These are phyloP conservation scores for Sphaerophoria rueppellii DNA, from an alignment of 2,888 invertebrate species.

Conservation along the genomic window DNA sequence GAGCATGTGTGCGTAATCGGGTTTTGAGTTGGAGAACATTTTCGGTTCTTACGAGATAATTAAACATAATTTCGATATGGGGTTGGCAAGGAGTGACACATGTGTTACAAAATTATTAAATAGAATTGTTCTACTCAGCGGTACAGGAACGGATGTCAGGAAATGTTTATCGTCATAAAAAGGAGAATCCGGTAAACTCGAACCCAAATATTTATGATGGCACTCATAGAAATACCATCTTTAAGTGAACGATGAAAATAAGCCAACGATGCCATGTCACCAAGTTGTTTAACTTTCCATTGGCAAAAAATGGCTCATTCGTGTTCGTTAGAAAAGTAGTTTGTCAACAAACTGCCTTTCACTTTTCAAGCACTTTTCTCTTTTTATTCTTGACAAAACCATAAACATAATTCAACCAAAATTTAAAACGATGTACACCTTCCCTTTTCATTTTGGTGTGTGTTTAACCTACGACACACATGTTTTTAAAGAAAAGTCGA, in stretches of 20 bases:
- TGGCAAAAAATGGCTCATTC: too few relatives aligned
- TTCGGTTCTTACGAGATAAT: conserved; percentile 68
- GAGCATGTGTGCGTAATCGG: background rate
- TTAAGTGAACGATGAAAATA: too few relatives aligned
- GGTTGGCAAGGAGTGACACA: conserved; percentile 53
- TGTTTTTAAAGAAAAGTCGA: background rate
- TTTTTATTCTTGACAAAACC: background rate
- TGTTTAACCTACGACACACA: background rate
- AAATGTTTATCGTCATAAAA: background rate
- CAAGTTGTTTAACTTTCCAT: too few relatives aligned
- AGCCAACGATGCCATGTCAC: too few relatives aligned
- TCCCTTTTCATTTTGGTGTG: conserved; percentile 9
- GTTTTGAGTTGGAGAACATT: conserved; percentile 12
- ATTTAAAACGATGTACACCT: conserved; percentile 26
- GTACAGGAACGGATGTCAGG: conserved; percentile 42
- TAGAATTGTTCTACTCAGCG: conserved; percentile 53
- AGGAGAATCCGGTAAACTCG: too few relatives aligned
- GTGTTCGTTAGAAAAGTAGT: too few relatives aligned
- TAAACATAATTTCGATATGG: conserved; percentile 63
- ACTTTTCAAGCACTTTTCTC: background rate
- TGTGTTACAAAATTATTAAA: conserved; percentile 49
- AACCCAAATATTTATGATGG: too few relatives aligned
- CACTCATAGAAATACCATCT: too few relatives aligned
- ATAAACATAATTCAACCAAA: conserved; percentile 16
- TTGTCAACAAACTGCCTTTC: background rate